A percentile compares a stretch with the other conserved stretches of the same genome.
These are phyloP conservation scores for Phanerotoma sp. DNA, from an alignment of 2,888 invertebrate species.

Conservation along the genomic window DNA sequence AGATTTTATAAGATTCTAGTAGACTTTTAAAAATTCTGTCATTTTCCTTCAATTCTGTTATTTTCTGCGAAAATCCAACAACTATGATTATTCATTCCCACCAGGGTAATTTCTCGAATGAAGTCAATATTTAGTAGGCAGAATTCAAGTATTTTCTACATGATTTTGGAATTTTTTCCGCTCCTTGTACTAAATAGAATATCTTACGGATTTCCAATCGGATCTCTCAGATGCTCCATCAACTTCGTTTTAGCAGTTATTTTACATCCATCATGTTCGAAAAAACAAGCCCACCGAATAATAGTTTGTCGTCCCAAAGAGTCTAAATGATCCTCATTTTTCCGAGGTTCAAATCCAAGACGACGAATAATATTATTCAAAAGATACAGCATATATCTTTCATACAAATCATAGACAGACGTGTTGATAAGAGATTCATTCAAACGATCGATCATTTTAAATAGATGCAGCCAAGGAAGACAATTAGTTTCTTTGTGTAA, in stretches of 20 bases:
- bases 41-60: too few species aligned
- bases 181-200: too few species aligned
- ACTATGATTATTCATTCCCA: too few species aligned
- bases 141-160: too few species aligned
- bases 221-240: slow-evolving; percentile 45
- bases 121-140: too few species aligned
- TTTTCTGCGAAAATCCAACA: too few species aligned
- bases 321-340: slow-evolving; percentile 60
- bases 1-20: too few species aligned
- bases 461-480: slow-evolving; percentile 71
- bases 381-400: slow-evolving; percentile 53
- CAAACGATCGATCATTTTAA: slow-evolving; percentile 38
- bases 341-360: slow-evolving; percentile 60
- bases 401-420: slow-evolving; percentile 37
- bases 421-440: slow-evolving; percentile 55
- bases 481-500: slow-evolving; percentile 70
- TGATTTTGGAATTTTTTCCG: too few species aligned
- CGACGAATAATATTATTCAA: slow-evolving; percentile 58
- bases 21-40: too few species aligned
- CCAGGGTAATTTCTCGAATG: too few species aligned
- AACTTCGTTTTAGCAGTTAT: slow-evolving; percentile 56
- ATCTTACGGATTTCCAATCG: background rate
- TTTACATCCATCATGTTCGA: slow-evolving; percentile 65
- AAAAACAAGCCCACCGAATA: slow-evolving; percentile 68
- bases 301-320: slow-evolving; percentile 66